Conservation (phyloP, 2,113 vertebrate genomes). For the Plestiodon gilberti region DNA sequence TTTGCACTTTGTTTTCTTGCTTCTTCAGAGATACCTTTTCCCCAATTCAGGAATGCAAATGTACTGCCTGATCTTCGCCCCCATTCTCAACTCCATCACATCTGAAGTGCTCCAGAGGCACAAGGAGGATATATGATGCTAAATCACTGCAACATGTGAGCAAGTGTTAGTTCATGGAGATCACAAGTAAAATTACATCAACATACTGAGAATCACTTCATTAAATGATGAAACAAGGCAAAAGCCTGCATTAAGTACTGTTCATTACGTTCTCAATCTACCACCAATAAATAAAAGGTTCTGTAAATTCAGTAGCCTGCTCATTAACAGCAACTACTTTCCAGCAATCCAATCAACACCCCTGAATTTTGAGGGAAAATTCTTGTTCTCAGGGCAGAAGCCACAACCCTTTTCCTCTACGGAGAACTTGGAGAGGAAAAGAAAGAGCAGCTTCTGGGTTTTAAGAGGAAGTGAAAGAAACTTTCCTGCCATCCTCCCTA, state of each 20-base stretch:
- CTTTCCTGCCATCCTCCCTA: background rate
- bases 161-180: background rate
- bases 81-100: too few species aligned
- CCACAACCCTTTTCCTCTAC: background rate
- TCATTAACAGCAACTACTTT: background rate
- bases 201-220: background rate
- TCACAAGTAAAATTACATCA: background rate
- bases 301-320: background rate
- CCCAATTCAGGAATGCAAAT: background rate
- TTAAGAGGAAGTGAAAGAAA: background rate
- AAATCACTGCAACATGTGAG: background rate
- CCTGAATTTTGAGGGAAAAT: background rate
- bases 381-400: background rate
- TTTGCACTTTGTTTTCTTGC: background rate
- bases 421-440: background rate
- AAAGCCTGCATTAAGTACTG: background rate
- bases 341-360: background rate
- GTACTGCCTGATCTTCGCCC: background rate
- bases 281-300: background rate
- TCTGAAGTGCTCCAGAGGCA: background rate
- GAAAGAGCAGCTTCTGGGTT: background rate
- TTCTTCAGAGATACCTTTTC: background rate
- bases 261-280: background rate
- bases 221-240: background rate
- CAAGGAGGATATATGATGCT: background rate